phyloP scores from a whole-genome alignment of 1,140 invertebrate species.

The Calephelis virginiensis region DNA sequence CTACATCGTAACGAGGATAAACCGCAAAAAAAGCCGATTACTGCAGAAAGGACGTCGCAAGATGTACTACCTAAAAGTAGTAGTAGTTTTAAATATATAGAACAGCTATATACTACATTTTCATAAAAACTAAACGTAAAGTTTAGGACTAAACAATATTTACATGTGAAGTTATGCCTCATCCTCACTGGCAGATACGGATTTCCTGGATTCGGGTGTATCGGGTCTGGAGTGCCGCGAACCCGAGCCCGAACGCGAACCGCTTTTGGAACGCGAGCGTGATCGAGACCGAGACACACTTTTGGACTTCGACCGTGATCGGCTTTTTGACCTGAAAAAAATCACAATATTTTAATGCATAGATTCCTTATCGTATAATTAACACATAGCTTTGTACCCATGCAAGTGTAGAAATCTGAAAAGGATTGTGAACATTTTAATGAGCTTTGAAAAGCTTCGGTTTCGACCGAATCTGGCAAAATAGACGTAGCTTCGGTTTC shows the following conservation, averaged over 20 bases:
- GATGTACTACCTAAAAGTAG: background rate
- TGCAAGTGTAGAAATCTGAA: no score
- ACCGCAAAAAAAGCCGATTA: no score
- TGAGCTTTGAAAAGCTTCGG: no score
- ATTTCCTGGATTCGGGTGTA: slow-evolving; percentile 76
- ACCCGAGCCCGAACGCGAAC: slow-evolving; percentile 51
- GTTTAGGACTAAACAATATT: background rate
- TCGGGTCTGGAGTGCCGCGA: slow-evolving; percentile 68
- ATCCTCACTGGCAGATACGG: slow-evolving; percentile 77
- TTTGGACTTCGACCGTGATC: slow-evolving; percentile 55
- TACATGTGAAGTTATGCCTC: slow-evolving; percentile 45
- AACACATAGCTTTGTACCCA: no score
- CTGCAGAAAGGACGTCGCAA: no score
- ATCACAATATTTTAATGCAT: background rate
- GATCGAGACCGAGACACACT: slow-evolving; percentile 57
- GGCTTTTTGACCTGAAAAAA: slow-evolving; percentile 51
- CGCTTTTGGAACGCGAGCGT: slow-evolving; percentile 50
- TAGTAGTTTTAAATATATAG: background rate
- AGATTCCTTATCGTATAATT: no score
- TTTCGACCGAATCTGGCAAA: no score
- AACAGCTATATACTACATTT: background rate
- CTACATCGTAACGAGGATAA: no score
- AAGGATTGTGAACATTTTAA: no score
- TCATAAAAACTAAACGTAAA: background rate
- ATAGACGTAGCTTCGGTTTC: no score